Evolutionary conservation across 2,888 invertebrate species (phyloP).

Genomic region (Creontiades dilutus): DNA sequence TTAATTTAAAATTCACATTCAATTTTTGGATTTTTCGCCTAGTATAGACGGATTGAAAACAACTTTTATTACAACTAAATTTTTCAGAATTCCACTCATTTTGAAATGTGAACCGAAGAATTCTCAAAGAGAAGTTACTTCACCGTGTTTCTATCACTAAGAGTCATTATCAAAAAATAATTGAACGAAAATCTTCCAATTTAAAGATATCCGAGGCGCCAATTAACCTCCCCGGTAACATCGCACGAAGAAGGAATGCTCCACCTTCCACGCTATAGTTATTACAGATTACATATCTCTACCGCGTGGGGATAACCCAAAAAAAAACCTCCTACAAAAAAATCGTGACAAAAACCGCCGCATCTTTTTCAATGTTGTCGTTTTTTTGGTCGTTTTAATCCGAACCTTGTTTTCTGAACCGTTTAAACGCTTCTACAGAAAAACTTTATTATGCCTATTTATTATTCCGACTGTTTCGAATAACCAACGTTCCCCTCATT

Average conservation of each 20-base stretch:
- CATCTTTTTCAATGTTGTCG: neutral
- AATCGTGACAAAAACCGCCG: neutral
- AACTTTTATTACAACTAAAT: too few species aligned
- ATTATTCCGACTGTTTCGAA: slow-evolving; percentile 46
- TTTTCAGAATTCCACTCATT: too few species aligned
- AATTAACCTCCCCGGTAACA: too few species aligned
- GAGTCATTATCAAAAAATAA: too few species aligned
- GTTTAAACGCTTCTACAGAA: neutral
- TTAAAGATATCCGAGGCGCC: too few species aligned
- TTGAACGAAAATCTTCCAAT: too few species aligned
- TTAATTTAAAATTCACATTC: too few species aligned
- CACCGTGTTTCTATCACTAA: too few species aligned
- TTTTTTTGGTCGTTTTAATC: neutral
- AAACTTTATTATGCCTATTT: slow-evolving; percentile 31
- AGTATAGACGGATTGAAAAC: too few species aligned
- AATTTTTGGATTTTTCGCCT: too few species aligned
- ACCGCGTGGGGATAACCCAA: neutral
- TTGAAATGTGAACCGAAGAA: too few species aligned
- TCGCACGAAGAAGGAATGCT: neutral
- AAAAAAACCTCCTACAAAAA: neutral
- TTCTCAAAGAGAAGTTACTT: too few species aligned
- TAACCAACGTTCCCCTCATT: slow-evolving; percentile 42
- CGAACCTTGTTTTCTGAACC: neutral
- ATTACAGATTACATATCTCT: slow-evolving; percentile 5
- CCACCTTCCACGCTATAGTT: neutral